Evolutionary conservation across 2,113 vertebrate genomes (phyloP).

Genomic region (Amphilophus citrinellus): DNA sequence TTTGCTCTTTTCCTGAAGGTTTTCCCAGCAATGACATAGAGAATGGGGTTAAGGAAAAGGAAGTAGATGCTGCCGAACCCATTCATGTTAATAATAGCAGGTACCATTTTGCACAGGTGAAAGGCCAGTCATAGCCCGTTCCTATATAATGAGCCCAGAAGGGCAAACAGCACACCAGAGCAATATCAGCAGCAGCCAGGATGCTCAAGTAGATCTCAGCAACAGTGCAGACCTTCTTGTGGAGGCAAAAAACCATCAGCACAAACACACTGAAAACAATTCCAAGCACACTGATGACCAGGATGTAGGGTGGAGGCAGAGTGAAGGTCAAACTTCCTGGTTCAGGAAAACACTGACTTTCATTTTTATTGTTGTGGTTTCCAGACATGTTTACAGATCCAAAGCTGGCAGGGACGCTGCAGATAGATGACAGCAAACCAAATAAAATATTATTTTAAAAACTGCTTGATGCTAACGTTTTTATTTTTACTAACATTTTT

Average conservation of each 20-base stretch:
- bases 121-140: constrained; percentile 57
- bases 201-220: neutral
- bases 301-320: constrained; percentile 83
- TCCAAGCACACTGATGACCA: constrained; percentile 75
- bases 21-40: too few relatives aligned
- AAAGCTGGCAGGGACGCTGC: neutral
- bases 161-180: neutral
- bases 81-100: neutral
- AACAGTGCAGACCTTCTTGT: neutral
- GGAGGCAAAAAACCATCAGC: neutral
- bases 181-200: neutral
- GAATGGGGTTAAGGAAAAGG: neutral
- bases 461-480: too few relatives aligned
- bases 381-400: neutral
- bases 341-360: neutral
- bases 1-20: too few relatives aligned
- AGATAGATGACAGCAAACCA: neutral
- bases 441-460: neutral
- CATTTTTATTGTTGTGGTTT: constrained; percentile 32
- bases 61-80: neutral
- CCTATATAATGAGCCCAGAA: constrained; percentile 53
- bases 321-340: constrained; percentile 67
- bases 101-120: neutral
- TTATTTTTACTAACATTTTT: too few relatives aligned
- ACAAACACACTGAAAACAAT: neutral